phyloP scores from a whole-genome alignment of 2,888 invertebrate genomes.

The Priocnemis perturbator region DNA sequence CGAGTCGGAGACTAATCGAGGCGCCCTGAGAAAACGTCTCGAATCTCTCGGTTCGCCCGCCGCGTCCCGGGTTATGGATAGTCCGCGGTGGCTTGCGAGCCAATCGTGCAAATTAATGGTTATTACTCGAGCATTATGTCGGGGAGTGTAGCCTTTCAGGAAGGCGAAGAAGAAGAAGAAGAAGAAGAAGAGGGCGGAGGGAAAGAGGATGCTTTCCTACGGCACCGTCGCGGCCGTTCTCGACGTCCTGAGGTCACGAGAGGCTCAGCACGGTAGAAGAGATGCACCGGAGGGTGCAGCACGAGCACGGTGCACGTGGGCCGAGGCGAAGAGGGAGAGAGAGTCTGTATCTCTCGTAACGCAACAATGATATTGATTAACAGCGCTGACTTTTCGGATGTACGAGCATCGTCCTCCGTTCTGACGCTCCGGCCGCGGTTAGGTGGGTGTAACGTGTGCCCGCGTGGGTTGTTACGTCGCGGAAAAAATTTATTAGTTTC shows the following conservation, averaged over 20 bases:
- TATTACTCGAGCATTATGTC: conserved; percentile 41
- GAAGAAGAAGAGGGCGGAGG: conserved; percentile 1
- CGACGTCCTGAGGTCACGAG: conserved; percentile 16
- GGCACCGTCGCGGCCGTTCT: background rate
- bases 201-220: background rate
- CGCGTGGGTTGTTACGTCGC: conserved; percentile 15
- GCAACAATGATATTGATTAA: conserved; percentile 54
- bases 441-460: conserved; percentile 8
- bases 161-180: background rate
- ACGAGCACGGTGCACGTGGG: conserved; percentile 26
- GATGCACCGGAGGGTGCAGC: conserved; percentile 16
- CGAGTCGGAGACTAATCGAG: conserved; percentile 19
- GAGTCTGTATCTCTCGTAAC: conserved; percentile 1
- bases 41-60: conserved; percentile 17
- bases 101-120: conserved; percentile 55
- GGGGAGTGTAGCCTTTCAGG: conserved; percentile 10
- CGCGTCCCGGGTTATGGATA: conserved; percentile 11
- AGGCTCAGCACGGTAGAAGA: conserved; percentile 6
- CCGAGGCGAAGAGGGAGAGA: no score
- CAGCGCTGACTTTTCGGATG: conserved; percentile 35
- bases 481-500: conserved; percentile 21
- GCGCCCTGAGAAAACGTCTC: conserved; percentile 33
- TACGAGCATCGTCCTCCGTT: conserved; percentile 18
- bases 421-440: conserved; percentile 13
- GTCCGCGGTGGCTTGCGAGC: conserved; percentile 36